Evolutionary conservation across 2,888 invertebrate species (phyloP), one percentile per base, ranked within the genome.

Genomic region (Agrotis clavis): DNA sequence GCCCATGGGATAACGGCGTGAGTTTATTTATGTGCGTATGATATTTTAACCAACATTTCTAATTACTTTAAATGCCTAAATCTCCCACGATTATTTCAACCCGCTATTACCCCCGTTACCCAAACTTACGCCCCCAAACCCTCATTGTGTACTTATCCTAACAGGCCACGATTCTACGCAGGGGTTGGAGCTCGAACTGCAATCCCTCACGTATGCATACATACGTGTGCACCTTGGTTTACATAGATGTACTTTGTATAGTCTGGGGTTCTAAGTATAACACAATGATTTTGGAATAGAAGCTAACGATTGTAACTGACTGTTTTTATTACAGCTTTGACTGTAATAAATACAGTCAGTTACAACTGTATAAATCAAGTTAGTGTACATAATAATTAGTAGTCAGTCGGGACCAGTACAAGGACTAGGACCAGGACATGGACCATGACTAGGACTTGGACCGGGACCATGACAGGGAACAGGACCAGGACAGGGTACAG

Each of bases 181-280:
- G 72, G 75, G 73, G 74, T 60, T 67, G 63, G 11, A 72, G 75
- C 67, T 30, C 76, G 65, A 79, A 74, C 79, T 84, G 77, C 73
- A 82, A 69, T 77, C 71, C 67, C 54, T 41, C 70, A 77, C 57
- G 59, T 65, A 63, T 54, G 48, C 18, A 67, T 4, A 51, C 18
- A 67, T 4, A 68, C 64, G 72, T 48, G 18, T 53, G 19, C 25
- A 56, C 30, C n/a, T 30, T 48, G 50, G 30, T 47, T 35, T 63
- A 41, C 1, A 59, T 19, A n/a, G 0, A 19, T 1, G 61, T 21
- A 13, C 0, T 18, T 13, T 18, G 18, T 41, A 47, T 48, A 9
- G 7, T 50, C 3, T 16, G 21, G 50, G 54, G 30, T 45, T 56
- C 9, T 48, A 48, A 50, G 25, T 30, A 65, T n/a, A 2, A 6